A percentile compares a stretch with the other conserved stretches of the same genome.
phyloP scores from a whole-genome alignment of 2,797 vertebrate species.

The Enteromius fasciolatus region DNA sequence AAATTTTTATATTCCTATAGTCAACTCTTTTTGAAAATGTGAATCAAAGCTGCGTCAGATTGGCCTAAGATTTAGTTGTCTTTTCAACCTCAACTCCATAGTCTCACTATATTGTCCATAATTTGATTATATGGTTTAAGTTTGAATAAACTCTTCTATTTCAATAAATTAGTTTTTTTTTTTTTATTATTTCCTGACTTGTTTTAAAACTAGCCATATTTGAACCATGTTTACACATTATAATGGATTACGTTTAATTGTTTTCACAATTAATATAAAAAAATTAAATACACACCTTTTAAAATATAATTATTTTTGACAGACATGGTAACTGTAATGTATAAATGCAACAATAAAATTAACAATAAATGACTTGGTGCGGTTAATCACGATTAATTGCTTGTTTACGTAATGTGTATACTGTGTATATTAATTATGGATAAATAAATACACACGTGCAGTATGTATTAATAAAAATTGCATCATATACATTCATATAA shows the following conservation, averaged over 20 bases:
- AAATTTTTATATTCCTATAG: not conserved
- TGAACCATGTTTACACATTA: not conserved
- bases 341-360: too few relatives aligned
- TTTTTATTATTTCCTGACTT: not conserved
- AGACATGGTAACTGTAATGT: not conserved
- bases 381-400: too few relatives aligned
- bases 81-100: not conserved
- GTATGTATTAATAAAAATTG: too few relatives aligned
- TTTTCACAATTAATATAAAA: not conserved
- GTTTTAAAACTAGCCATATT: not conserved
- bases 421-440: too few relatives aligned
- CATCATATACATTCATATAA: too few relatives aligned
- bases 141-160: not conserved
- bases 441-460: too few relatives aligned
- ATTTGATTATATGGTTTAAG: not conserved
- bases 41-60: not conserved
- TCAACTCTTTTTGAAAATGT: not conserved
- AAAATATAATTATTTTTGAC: not conserved
- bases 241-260: not conserved
- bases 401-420: too few relatives aligned
- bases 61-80: not conserved
- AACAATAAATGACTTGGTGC: too few relatives aligned
- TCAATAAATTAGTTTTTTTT: not conserved
- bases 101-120: not conserved
- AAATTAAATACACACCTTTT: not conserved